Evolutionary conservation across 2,113 vertebrate species (phyloP), one percentile per base, ranked within the genome.

Genomic region (Myocastor coypus): DNA sequence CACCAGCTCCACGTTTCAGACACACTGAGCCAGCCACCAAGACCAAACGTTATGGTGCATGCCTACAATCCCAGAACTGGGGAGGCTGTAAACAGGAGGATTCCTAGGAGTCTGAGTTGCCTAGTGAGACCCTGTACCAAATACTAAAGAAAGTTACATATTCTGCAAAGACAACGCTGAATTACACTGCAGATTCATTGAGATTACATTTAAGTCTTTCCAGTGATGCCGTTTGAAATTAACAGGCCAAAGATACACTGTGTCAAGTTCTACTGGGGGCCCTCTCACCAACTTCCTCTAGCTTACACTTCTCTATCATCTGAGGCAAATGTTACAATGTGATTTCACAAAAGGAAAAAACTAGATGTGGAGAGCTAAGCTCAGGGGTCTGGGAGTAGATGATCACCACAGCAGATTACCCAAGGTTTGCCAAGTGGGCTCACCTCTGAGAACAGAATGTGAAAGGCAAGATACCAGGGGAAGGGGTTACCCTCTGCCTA

Each of bases 321-420:
- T 6, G 32, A 87, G 50, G 55, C 64, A 85, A n/a, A 42, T 64
- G 16, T 46, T 11, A 32, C 8, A 59, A 55, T 59, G 40, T 61
- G 63, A 61, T 81, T 91, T 95, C 24, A 83, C n/a, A n/a, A 61
- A 80, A 17, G 26, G 59, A 69, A 89, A 89, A 91, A 42, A 32
- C 13, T 6, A 63, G 32, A 30, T 68, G 50, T 78, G 3, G 64
- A 64, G 52, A 71, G 28, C 57, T 52, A 42, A 81, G 63, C 63
- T 80, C 64, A 78, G 24, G 30, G 26, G 75, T 32, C 75, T 30
- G 4, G 75, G 77, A 52, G 52, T 50, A 16, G 30, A 50, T 46
- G 14, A 12, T 80, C 46, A 50, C 77, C 46, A 30, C 77, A 52
- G 55, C 5, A 26, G 30, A 46, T 75, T 64, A 19, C 17, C 61